Percentiles rank a stretch among this genome's conserved stretches.
These are phyloP conservation scores for Xerus rutilus DNA, from an alignment of 2,797 vertebrate genomes.

Conservation along the genomic window DNA sequence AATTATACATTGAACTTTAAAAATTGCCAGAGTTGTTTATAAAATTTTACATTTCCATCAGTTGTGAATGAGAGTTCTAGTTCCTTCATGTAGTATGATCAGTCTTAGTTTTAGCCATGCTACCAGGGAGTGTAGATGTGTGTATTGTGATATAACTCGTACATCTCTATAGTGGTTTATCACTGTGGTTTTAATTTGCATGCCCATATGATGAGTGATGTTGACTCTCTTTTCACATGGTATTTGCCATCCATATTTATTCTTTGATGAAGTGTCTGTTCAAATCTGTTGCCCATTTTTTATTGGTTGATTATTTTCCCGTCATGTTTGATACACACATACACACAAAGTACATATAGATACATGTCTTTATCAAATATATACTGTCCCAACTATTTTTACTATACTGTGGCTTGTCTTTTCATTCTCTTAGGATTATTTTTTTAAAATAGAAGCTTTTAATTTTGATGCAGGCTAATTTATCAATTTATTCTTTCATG, in stretches of 20 bases:
- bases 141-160: not conserved
- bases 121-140: not conserved
- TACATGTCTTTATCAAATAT: not conserved
- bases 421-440: not conserved
- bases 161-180: not conserved
- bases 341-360: no score
- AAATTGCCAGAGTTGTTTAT: constrained; percentile 2
- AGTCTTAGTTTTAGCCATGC: not conserved
- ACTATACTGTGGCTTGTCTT: not conserved
- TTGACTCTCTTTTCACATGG: constrained; percentile 17
- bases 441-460: not conserved
- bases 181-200: not conserved
- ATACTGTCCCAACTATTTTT: not conserved
- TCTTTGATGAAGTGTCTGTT: not conserved
- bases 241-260: constrained; percentile 11
- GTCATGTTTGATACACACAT: no score
- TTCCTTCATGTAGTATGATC: not conserved
- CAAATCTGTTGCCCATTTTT: not conserved
- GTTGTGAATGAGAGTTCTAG: not conserved
- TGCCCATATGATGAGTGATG: not conserved
- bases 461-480: not conserved
- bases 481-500: not conserved
- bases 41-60: not conserved
- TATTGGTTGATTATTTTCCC: no score
- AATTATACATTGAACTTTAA: not conserved